A percentile compares a stretch with the other conserved stretches of the same genome.
Evolutionary conservation across 2,888 invertebrate genomes (phyloP).

Genomic region (Automeris io): DNA sequence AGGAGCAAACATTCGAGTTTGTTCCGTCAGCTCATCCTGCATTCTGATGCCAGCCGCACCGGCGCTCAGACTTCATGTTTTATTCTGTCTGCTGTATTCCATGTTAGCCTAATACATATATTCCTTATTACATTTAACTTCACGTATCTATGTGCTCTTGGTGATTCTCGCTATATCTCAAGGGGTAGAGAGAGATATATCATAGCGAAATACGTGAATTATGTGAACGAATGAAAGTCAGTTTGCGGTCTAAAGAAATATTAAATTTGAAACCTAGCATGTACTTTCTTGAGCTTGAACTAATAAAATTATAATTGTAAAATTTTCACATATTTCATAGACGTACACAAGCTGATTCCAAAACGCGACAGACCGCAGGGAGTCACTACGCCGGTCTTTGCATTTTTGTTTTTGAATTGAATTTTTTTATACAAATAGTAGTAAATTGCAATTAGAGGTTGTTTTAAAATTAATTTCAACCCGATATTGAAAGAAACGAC

Average conservation of each 20-base stretch:
- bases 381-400: too few relatives aligned
- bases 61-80: conserved; percentile 3
- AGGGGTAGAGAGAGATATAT: not conserved
- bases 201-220: not conserved
- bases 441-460: too few relatives aligned
- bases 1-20: not conserved
- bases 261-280: too few relatives aligned
- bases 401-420: too few relatives aligned
- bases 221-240: too few relatives aligned
- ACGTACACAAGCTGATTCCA: too few relatives aligned
- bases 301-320: too few relatives aligned
- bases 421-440: too few relatives aligned
- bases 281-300: too few relatives aligned
- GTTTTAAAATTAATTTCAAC: conserved; percentile 31
- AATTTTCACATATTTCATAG: too few relatives aligned
- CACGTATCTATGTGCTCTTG: not conserved
- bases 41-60: not conserved
- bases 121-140: not conserved
- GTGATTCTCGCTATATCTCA: conserved; percentile 9
- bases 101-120: conserved; percentile 1
- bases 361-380: too few relatives aligned
- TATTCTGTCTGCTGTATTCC: conserved; percentile 2
- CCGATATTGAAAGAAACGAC: conserved; percentile 53
- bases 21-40: conserved; percentile 1
- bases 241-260: too few relatives aligned